Evolutionary conservation across 2,113 vertebrate species (phyloP), one percentile per base, ranked within the genome.

Genomic region (Istiophorus platypterus): DNA sequence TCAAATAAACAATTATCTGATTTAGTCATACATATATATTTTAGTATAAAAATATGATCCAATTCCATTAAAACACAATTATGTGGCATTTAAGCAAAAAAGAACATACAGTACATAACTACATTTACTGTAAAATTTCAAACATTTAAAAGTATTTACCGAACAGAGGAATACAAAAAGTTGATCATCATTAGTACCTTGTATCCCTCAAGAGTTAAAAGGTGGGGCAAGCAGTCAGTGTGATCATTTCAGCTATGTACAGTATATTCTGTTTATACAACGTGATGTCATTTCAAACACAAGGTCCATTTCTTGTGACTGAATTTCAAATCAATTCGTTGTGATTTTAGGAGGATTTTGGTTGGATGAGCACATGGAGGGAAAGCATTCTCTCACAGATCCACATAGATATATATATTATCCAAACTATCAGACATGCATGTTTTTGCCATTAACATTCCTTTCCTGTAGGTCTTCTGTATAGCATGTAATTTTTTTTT

Each of bases 31-130:
- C 42, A 87, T 47, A 86, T 78, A 86, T 82, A 73, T 59, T 86
- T 93, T 86, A 90, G 90, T 94, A 95, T 90, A 95, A 93, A 95
- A 95, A 95, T 92, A 92, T 78, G 63, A 89, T 93, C 87, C 62
- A 76, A 90, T 86, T 91, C 59, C 79, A 90, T 92, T 88, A 76
- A 76, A 90, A 73, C 67, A 87, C 85, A 87, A 83, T 71, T 72
- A 73, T 71, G 84, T 86, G 34, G 82, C 80, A 88, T 79, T 84
- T 66, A 84, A 88, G 73, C 68, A 86, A 78, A 65, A 75, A 78
- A 63, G 17, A 67, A 85, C 59, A 78, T 57, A 85, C 86, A 90
- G 82, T 80, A 87, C 75, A 78, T 62, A 56, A 67, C 81, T 85
- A 88, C 72, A 85, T 59, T 84, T 82, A 85, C 73, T 80, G 72